These are phyloP conservation scores for Stegana nigrithorax DNA, from an alignment of 2,888 invertebrate genomes.

Conservation along the genomic window DNA sequence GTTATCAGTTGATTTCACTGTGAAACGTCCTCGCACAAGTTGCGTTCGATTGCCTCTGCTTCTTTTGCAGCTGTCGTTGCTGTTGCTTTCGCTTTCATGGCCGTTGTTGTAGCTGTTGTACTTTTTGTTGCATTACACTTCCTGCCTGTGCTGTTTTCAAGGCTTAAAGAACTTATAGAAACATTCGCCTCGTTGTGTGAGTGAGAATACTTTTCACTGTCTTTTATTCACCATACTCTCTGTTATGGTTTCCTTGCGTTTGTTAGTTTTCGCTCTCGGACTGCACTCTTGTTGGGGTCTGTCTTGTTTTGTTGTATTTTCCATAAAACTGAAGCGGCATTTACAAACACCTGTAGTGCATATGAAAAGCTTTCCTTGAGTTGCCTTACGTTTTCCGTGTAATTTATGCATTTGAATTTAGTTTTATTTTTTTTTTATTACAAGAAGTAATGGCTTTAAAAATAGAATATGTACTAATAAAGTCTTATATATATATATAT, in stretches of 20 bases:
- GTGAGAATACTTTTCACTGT: not conserved
- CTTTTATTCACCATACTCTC: slow-evolving; percentile 29
- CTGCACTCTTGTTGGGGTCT: not conserved
- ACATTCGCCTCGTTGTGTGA: too few relatives aligned
- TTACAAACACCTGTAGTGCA: slow-evolving; percentile 42
- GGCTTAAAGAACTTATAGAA: too few relatives aligned
- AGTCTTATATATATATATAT: too few relatives aligned
- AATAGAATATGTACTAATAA: too few relatives aligned
- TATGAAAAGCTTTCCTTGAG: slow-evolving; percentile 19
- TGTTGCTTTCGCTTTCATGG: slow-evolving; percentile 27
- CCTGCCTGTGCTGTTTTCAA: slow-evolving; percentile 2
- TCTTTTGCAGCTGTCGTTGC: slow-evolving; percentile 16
- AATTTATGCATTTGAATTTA: too few relatives aligned
- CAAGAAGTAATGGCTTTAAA: too few relatives aligned
- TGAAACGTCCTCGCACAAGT: slow-evolving; percentile 51
- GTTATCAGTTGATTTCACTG: slow-evolving; percentile 56
- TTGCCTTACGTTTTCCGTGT: too few relatives aligned
- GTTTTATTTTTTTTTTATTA: too few relatives aligned
- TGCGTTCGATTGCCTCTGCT: slow-evolving; percentile 41
- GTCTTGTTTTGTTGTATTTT: not conserved
- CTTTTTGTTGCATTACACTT: not conserved
- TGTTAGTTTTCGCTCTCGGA: not conserved
- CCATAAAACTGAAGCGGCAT: not conserved
- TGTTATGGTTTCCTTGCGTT: slow-evolving; percentile 32
- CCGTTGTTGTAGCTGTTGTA: slow-evolving; percentile 15